These are phyloP conservation scores for Tachuris rubrigastra DNA, from an alignment of 2,113 vertebrate genomes.

Conservation along the genomic window DNA sequence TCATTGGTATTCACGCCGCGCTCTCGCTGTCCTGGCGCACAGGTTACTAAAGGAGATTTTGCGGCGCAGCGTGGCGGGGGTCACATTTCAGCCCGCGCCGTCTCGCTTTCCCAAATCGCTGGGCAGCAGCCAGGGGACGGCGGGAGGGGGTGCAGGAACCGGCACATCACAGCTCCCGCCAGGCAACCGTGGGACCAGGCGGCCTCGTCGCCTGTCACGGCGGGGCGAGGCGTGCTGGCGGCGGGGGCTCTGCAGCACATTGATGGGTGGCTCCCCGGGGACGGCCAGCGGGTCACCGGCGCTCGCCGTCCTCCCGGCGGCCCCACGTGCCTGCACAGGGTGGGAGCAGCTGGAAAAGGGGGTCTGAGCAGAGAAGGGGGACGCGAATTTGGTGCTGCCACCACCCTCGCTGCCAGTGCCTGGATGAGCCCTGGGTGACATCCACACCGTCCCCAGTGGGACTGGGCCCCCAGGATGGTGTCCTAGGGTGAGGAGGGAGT, in stretches of 20 bases:
- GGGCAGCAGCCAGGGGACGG: background rate
- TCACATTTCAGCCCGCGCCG: background rate
- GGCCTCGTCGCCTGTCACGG: background rate
- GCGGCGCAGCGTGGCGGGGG: background rate
- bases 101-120: background rate
- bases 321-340: background rate
- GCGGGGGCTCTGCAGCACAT: background rate
- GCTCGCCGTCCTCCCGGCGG: background rate
- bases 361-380: background rate
- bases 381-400: too few species aligned
- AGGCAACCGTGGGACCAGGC: background rate
- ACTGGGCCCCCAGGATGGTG: background rate
- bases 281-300: background rate
- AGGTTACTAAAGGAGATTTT: conserved; percentile 57
- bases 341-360: background rate
- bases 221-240: background rate
- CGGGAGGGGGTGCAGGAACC: background rate
- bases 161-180: background rate
- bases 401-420: fast-evolving
- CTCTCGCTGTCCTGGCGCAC: conserved; percentile 24
- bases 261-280: background rate
- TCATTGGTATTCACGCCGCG: conserved; percentile 48
- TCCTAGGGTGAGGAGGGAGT: background rate
- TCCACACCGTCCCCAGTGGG: fast-evolving
- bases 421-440: background rate